Percentiles rank a stretch among this genome's conserved stretches.
phyloP scores from a whole-genome alignment of 1,140 invertebrate genomes.

The Zelostemma sp. region DNA sequence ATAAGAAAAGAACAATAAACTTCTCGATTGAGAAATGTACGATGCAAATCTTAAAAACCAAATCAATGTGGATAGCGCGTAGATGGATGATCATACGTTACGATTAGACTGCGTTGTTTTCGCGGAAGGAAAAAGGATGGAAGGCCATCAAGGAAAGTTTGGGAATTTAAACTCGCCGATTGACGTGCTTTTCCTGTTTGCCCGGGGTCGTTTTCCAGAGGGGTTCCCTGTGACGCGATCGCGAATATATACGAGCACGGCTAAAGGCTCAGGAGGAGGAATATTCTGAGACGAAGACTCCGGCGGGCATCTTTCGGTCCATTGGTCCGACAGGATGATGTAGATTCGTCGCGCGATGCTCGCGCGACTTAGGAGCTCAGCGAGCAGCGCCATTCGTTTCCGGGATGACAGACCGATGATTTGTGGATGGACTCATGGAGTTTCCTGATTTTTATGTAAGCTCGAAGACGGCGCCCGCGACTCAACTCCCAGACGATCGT shows the following conservation, averaged over 20 bases:
- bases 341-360: conserved; percentile 56
- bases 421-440: conserved; percentile 58
- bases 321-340: conserved; percentile 66
- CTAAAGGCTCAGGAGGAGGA: conserved; percentile 17
- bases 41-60: too few relatives aligned
- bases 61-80: too few relatives aligned
- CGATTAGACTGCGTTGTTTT: too few relatives aligned
- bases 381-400: conserved; percentile 47
- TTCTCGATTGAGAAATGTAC: too few relatives aligned
- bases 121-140: too few relatives aligned
- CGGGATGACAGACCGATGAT: conserved; percentile 63
- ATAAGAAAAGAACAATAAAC: too few relatives aligned
- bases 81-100: too few relatives aligned
- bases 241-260: neutral
- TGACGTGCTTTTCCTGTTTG: conserved; percentile 52
- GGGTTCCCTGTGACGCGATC: neutral
- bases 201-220: conserved; percentile 21
- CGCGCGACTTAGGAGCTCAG: conserved; percentile 37
- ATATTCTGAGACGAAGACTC: conserved; percentile 45
- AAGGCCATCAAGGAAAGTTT: conserved; percentile 56
- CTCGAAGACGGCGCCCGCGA: conserved; percentile 52
- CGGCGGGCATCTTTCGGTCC: conserved; percentile 61
- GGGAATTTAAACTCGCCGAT: conserved; percentile 56
- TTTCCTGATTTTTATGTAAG: conserved; percentile 68
- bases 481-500: conserved; percentile 62